These are phyloP conservation scores for Melanogrammus aeglefinus DNA, from an alignment of 2,797 vertebrate genomes.

Conservation along the genomic window DNA sequence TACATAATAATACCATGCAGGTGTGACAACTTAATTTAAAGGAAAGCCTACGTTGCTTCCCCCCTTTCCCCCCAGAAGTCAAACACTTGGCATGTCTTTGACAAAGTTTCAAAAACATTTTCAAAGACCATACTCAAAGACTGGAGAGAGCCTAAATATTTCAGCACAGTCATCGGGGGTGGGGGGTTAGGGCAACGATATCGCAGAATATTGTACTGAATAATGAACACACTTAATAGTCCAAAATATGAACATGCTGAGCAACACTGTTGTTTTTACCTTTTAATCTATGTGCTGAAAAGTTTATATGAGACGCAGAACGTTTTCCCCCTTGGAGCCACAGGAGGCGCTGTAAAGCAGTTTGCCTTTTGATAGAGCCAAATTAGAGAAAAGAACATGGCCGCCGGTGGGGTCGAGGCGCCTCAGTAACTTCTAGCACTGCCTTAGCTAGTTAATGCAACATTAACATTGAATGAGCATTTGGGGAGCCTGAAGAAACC, in stretches of 20 bases:
- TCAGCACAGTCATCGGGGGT: conserved; percentile 20
- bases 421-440: conserved; percentile 28
- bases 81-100: background rate
- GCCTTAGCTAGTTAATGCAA: conserved; percentile 54
- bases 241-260: conserved; percentile 44
- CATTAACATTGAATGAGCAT: conserved; percentile 53
- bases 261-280: conserved; percentile 54
- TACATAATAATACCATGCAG: background rate
- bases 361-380: conserved; percentile 72
- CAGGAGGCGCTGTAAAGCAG: conserved; percentile 76
- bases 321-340: conserved; percentile 59
- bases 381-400: conserved; percentile 73
- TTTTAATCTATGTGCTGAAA: conserved; percentile 58
- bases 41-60: conserved; percentile 5
- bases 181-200: conserved; percentile 5
- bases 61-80: conserved; percentile 1
- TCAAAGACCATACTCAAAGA: conserved; percentile 23
- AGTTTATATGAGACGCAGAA: conserved; percentile 46
- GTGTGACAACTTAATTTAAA: conserved; percentile 2
- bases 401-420: conserved; percentile 56
- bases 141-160: conserved; percentile 22
- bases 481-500: conserved; percentile 33
- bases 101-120: conserved; percentile 20
- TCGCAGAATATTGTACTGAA: conserved; percentile 47
- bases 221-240: conserved; percentile 45